A percentile compares a stretch with the other conserved stretches of the same genome.
Conservation (phyloP, 2,113 vertebrate genomes). For the Chloropsis cyanopogon region DNA sequence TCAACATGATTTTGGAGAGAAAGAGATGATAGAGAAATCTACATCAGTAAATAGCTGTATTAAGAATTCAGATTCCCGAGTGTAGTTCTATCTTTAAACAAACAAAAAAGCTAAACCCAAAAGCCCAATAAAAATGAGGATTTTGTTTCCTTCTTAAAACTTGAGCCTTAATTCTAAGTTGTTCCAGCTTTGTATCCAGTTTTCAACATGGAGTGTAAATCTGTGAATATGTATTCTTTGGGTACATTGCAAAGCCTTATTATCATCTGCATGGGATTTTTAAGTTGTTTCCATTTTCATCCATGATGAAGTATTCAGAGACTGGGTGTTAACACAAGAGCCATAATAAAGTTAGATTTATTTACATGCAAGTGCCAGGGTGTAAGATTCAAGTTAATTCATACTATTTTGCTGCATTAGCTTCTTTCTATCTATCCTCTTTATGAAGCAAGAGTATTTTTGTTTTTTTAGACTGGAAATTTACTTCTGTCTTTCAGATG, state of each 20-base stretch:
- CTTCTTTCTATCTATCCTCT: background rate
- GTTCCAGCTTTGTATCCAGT: background rate
- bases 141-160: background rate
- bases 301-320: conserved; percentile 33
- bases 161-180: background rate
- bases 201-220: background rate
- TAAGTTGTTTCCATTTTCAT: conserved; percentile 23
- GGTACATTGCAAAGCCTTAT: background rate
- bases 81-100: background rate
- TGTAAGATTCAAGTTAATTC: conserved; percentile 28
- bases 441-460: background rate
- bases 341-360: conserved; percentile 45
- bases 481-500: background rate
- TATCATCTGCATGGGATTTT: conserved; percentile 5
- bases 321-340: background rate
- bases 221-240: background rate
- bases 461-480: background rate
- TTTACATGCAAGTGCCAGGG: conserved; percentile 30
- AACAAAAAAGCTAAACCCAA: background rate
- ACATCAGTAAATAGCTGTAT: background rate
- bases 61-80: background rate
- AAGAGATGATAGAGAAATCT: background rate
- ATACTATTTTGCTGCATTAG: background rate
- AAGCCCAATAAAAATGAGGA: background rate
- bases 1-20: background rate